phyloP scores from a whole-genome alignment of 2,113 vertebrate species.

The Aptenodytes forsteri region DNA sequence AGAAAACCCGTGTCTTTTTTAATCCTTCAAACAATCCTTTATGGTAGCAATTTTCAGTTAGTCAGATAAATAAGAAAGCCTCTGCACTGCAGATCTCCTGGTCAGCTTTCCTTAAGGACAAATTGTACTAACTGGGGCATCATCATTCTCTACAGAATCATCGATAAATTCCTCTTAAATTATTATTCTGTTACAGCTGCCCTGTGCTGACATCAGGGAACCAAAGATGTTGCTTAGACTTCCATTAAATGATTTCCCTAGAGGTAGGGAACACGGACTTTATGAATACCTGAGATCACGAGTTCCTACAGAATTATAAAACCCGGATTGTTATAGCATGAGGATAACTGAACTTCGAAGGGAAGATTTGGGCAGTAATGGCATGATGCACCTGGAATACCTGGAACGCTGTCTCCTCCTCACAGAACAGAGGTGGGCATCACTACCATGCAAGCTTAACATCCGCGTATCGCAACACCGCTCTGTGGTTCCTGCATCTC shows the following conservation, averaged over 20 bases:
- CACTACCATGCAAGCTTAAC: rapidly evolving
- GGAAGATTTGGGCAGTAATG: background rate
- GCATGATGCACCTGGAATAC: background rate
- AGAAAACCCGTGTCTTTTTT: background rate
- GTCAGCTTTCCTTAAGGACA: conserved; percentile 8
- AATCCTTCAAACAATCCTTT: background rate
- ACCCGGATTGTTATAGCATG: rapidly evolving
- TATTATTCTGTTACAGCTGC: background rate
- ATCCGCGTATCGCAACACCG: rapidly evolving
- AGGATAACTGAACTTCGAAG: background rate
- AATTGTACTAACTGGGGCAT: background rate
- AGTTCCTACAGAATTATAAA: background rate
- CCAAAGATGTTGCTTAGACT: background rate
- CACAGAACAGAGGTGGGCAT: background rate
- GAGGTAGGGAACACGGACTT: background rate
- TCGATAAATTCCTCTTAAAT: background rate
- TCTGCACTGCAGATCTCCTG: background rate
- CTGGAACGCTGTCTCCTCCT: background rate
- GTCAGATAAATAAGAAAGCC: background rate
- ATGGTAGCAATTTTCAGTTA: background rate
- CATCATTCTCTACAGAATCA: background rate
- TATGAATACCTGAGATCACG: background rate
- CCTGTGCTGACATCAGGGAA: background rate
- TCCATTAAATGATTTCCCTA: background rate
- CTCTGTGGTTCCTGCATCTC: background rate